Conservation (phyloP, 1,140 invertebrate species). For the Campoletis sonorensis region DNA sequence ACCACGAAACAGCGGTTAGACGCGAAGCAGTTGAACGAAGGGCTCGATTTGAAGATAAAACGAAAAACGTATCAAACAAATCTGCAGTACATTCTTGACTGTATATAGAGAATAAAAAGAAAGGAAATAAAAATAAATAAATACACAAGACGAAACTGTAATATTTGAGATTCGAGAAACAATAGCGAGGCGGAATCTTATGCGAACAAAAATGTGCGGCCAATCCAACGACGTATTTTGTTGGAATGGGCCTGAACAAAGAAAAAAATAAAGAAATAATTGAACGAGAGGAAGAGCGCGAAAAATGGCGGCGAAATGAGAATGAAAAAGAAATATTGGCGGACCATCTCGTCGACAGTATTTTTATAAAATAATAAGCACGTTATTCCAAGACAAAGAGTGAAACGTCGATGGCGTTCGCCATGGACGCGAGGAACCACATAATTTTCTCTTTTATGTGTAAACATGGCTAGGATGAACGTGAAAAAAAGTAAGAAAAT, state of each 20-base stretch:
- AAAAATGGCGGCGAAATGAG: not conserved
- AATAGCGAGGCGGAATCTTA: not conserved
- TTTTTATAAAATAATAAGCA: conserved; percentile 67
- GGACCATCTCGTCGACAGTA: conserved; percentile 64
- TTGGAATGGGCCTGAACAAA: conserved; percentile 32
- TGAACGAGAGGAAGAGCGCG: not conserved
- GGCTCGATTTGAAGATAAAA: not conserved
- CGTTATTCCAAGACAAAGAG: conserved; percentile 46
- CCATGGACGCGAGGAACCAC: not conserved
- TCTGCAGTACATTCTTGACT: not conserved
- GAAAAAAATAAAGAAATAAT: not conserved
- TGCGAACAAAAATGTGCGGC: conserved; percentile 22
- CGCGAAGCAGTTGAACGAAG: not conserved
- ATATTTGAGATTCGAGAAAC: not conserved
- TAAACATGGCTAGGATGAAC: not conserved
- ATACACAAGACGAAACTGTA: conserved; percentile 17
- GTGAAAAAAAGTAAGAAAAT: too few species aligned
- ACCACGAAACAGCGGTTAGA: not conserved
- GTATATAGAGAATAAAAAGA: not conserved
- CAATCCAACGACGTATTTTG: conserved; percentile 22
- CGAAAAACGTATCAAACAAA: conserved; percentile 12
- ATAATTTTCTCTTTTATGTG: conserved; percentile 26
- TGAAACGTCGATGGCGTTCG: conserved; percentile 25
- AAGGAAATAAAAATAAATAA: too few species aligned
- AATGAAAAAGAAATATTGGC: conserved; percentile 42